Evolutionary conservation across 2,888 invertebrate species (phyloP).

Genomic region (Tetragonisca angustula): DNA sequence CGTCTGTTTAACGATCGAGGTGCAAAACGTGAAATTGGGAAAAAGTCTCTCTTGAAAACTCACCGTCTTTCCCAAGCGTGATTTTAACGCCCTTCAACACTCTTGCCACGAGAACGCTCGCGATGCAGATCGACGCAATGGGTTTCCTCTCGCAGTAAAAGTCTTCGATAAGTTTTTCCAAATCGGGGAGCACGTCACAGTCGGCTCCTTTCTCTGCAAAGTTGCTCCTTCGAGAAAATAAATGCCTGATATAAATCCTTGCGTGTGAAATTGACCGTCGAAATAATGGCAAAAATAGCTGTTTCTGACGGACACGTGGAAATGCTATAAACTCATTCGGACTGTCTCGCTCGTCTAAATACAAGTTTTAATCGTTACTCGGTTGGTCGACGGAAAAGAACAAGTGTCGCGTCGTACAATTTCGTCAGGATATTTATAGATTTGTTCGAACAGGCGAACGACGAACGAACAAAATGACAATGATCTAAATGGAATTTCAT

Average conservation of each 20-base stretch:
- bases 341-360: background rate
- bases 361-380: background rate
- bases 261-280: background rate
- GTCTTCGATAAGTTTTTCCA: conserved; percentile 84
- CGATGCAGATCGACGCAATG: conserved; percentile 86
- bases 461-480: too few species aligned
- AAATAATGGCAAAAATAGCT: background rate
- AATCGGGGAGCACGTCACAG: conserved; percentile 84
- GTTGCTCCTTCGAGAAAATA: conserved; percentile 82
- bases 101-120: conserved; percentile 85
- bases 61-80: conserved; percentile 82
- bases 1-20: too few species aligned
- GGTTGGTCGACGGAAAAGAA: too few species aligned
- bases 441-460: too few species aligned
- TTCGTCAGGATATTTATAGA: too few species aligned
- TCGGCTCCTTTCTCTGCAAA: conserved; percentile 85
- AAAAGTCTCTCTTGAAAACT: conserved; percentile 42
- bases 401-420: too few species aligned
- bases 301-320: background rate
- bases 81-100: conserved; percentile 81
- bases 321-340: background rate
- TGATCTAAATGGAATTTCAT: too few species aligned
- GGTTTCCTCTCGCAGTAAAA: conserved; percentile 85
- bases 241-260: background rate
- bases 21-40: background rate